Evolutionary conservation across 2,888 invertebrate species (phyloP).

Genomic region (Beris morrisii): DNA sequence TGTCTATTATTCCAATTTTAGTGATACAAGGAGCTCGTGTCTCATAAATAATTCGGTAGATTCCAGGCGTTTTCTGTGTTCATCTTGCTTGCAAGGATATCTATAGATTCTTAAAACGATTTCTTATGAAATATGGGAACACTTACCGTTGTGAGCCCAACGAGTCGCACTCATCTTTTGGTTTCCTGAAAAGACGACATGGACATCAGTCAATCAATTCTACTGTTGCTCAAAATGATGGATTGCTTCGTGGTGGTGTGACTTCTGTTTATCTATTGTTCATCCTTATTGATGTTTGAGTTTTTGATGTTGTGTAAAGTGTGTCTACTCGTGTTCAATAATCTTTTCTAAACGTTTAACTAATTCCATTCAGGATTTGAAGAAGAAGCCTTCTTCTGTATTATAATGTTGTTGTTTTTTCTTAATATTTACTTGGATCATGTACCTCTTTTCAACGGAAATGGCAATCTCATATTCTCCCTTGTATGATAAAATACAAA

Average conservation of each 20-base stretch:
- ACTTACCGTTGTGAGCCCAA: slow-evolving; percentile 32
- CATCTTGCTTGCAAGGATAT: no score
- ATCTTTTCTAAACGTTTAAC: no score
- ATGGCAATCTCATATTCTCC: no score
- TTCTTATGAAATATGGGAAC: background rate
- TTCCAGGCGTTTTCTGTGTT: background rate
- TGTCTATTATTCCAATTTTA: background rate
- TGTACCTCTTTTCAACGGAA: no score
- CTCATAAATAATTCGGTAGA: background rate
- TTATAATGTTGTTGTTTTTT: no score
- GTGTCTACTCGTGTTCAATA: no score
- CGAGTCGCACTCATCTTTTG: slow-evolving; percentile 29
- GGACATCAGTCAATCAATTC: slow-evolving; percentile 10
- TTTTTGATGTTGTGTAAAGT: no score
- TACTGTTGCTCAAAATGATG: slow-evolving; percentile 7
- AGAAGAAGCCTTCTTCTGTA: no score
- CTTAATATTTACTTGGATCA: no score
- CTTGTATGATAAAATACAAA: no score
- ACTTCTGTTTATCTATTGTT: background rate
- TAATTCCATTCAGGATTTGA: no score
- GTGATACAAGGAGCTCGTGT: background rate
- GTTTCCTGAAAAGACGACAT: slow-evolving; percentile 24
- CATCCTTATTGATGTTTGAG: no score
- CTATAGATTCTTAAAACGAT: background rate
- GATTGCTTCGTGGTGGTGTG: background rate